These are phyloP conservation scores for Graptemys geographica DNA, from an alignment of 2,797 vertebrate species.

Conservation along the genomic window DNA sequence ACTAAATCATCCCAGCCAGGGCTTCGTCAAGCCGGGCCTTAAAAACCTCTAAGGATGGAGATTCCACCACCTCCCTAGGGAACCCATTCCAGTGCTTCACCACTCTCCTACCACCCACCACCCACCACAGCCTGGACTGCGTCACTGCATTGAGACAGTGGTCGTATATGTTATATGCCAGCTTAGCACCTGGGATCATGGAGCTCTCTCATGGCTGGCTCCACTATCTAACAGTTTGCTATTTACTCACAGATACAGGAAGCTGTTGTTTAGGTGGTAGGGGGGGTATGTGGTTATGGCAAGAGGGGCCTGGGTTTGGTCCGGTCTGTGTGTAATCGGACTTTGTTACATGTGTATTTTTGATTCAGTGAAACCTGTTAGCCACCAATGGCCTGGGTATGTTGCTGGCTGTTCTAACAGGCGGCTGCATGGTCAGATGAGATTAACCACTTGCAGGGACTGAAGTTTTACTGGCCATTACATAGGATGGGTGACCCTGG, in stretches of 20 bases:
- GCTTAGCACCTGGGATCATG: neutral
- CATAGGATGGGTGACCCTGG: neutral
- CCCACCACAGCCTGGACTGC: neutral
- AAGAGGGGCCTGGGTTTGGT: neutral
- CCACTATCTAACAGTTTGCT: neutral
- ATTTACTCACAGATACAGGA: neutral
- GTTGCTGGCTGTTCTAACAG: neutral
- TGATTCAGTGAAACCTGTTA: neutral
- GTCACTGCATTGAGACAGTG: neutral
- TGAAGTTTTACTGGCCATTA: neutral
- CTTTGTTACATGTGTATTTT: neutral
- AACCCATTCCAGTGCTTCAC: no score
- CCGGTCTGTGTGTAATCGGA: neutral
- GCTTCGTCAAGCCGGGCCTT: no score
- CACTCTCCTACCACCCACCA: no score
- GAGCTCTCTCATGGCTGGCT: neutral
- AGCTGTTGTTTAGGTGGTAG: neutral
- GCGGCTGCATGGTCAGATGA: neutral
- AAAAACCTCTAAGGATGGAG: no score
- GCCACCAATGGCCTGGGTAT: neutral
- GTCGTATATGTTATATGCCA: neutral
- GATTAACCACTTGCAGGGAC: neutral
- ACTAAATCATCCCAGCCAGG: no score
- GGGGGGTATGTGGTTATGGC: neutral
- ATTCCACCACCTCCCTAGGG: no score